Base-by-base conservation (phyloP, 2,888 invertebrate genomes). In the Latrodectus hesperus region DNA sequence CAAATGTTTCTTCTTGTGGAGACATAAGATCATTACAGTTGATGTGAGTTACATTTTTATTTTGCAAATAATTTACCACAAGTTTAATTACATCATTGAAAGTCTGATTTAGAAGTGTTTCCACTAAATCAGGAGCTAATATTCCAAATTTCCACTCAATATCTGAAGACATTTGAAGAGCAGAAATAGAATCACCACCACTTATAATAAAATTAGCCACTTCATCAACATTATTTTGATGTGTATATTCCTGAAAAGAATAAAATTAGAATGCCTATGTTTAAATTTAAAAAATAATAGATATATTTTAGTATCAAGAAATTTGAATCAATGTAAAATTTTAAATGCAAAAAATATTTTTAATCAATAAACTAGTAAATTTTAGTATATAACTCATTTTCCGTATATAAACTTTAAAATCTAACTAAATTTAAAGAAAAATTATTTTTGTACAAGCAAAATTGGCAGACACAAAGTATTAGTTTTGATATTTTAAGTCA, bases 181-280 rank as follows among this genome's bases (percentile, higher is more conserved):
- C 95, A 53, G 93, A 92, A 88, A 96, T 93, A 0, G 96, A 96
- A 90, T 94, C 95, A 5, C 96, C 96, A 52, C 96, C 96, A 70
- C 86, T 84, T 0, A 87, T 53, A 6, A 92, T 84, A 89, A 92
- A 93, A 68, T 90, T 91, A 71, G 91, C 91, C 52, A 72, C 49
- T 38, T 89, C 79, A 38, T n/a, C 55, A 64, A 89, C 14, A 51
- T 16, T 38, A 12, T 10, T 17, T 60, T 73, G 74, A 14, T 70
- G 81, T 64, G 89, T 86, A 53, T 86, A 88, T 11, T 73, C 52
- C 89, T 90, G 65, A 1, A 84, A 88, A 80, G 53, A 53, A 49
- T 84, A 74, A 81, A 65, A 71, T 51, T 11, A 12, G 16, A 12
- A 77, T 53, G 52, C 0, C 14, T 16, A n/a, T 11, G 4, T 6